These are phyloP conservation scores for Artemia franciscana DNA, from an alignment of 1,140 invertebrate species.

Conservation along the genomic window DNA sequence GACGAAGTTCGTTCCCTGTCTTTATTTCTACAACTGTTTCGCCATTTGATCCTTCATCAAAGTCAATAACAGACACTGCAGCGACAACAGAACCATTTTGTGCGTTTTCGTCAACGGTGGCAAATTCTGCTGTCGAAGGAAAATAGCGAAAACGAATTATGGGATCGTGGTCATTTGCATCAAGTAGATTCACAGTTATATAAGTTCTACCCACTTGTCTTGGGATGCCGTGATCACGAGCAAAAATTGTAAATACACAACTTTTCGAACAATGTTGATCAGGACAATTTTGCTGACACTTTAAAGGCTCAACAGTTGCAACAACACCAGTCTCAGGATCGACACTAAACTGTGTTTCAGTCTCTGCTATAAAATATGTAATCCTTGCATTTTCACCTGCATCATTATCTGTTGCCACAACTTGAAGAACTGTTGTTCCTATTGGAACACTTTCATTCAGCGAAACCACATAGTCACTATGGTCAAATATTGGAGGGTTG, in stretches of 20 bases:
- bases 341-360: slow-evolving; percentile 59
- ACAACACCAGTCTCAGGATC: slow-evolving; percentile 70
- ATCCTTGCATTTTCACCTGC: slow-evolving; percentile 73
- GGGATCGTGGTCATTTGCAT: slow-evolving; percentile 86
- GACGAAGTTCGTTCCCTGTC: slow-evolving; percentile 66
- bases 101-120: slow-evolving; percentile 81
- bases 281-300: slow-evolving; percentile 34
- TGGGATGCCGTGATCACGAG: slow-evolving; percentile 69
- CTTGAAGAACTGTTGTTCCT: slow-evolving; percentile 61
- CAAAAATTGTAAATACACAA: slow-evolving; percentile 82
- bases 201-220: slow-evolving; percentile 76
- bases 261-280: slow-evolving; percentile 40
- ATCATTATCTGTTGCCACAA: slow-evolving; percentile 78
- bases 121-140: slow-evolving; percentile 49
- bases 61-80: slow-evolving; percentile 71
- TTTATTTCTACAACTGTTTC: slow-evolving; percentile 58
- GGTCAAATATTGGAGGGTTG: slow-evolving; percentile 77
- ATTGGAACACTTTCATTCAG: slow-evolving; percentile 71
- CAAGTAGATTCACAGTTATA: slow-evolving; percentile 74
- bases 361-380: slow-evolving; percentile 63
- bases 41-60: slow-evolving; percentile 70
- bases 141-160: slow-evolving; percentile 72
- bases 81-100: slow-evolving; percentile 68
- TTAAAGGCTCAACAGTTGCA: slow-evolving; percentile 43
- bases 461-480: slow-evolving; percentile 71